Evolutionary conservation across 92 coral and sea anemone genomes (phyloP).

Genomic region (Palythoa heliodiscus): DNA sequence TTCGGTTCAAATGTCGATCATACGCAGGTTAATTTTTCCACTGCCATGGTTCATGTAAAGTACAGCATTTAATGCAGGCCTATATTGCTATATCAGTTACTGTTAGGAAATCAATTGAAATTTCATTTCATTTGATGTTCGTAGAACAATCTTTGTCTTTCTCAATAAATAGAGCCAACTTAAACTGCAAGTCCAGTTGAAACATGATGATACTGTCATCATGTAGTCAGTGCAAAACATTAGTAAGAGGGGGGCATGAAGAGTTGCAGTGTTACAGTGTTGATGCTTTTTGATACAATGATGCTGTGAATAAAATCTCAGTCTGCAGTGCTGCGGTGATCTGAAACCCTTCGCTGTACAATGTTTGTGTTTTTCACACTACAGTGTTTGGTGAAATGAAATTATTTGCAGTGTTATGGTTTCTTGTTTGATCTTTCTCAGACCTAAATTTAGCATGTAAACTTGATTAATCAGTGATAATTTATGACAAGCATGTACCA

Average conservation of each 20-base stretch:
- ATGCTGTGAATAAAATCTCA: constrained; percentile 17
- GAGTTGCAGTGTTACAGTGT: not conserved
- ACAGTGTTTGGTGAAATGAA: constrained; percentile 11
- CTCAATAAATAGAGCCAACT: no score
- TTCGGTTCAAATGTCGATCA: no score
- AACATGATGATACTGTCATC: no score
- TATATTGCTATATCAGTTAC: no score
- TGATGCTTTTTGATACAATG: not conserved
- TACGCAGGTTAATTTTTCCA: no score
- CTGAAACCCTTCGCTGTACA: constrained; percentile 10
- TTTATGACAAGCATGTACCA: constrained; percentile 33
- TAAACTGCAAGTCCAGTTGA: no score
- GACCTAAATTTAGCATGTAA: constrained; percentile 1
- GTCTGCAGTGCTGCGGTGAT: constrained; percentile 10
- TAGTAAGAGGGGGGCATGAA: not conserved
- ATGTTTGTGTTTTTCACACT: constrained; percentile 11
- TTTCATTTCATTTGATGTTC: no score
- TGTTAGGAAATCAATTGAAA: no score
- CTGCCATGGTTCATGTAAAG: no score
- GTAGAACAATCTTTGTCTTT: no score
- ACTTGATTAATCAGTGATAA: constrained; percentile 36
- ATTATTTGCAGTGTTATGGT: constrained; percentile 32
- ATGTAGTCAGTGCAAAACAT: no score
- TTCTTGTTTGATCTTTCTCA: constrained; percentile 28
- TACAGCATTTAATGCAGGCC: no score